A percentile compares a stretch with the other conserved stretches of the same genome.
These are phyloP conservation scores for Drosophila asahinai DNA, from an alignment of 1,140 invertebrate species.

Conservation along the genomic window DNA sequence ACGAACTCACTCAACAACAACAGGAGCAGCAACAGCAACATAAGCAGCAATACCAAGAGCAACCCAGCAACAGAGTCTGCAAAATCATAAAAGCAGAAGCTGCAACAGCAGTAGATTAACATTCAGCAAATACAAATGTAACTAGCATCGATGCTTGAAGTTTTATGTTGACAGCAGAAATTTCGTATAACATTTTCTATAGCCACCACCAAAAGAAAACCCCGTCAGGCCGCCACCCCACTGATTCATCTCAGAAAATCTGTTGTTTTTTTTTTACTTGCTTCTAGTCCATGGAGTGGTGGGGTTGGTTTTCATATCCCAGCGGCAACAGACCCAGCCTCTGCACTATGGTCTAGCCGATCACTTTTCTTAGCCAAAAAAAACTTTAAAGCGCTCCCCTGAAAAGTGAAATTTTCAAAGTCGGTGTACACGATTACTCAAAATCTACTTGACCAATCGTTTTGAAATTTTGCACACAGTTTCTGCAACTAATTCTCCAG, in stretches of 20 bases:
- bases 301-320: constrained; percentile 59
- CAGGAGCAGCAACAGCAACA: constrained; percentile 14
- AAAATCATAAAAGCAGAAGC: constrained; percentile 9
- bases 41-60: background rate
- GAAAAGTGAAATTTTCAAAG: too few relatives aligned
- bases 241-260: constrained; percentile 53
- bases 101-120: constrained; percentile 12
- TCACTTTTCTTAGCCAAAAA: too few relatives aligned
- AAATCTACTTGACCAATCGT: too few relatives aligned
- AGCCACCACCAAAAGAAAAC: constrained; percentile 55
- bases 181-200: constrained; percentile 56
- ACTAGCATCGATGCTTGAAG: background rate
- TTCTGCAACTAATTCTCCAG: too few relatives aligned
- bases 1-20: constrained; percentile 57
- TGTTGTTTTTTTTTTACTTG: constrained; percentile 32
- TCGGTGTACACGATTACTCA: too few relatives aligned
- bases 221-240: constrained; percentile 38
- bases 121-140: background rate
- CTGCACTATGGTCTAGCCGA: background rate
- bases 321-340: constrained; percentile 41
- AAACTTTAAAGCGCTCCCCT: too few relatives aligned
- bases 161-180: constrained; percentile 61
- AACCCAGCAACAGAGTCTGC: constrained; percentile 6
- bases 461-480: too few relatives aligned
- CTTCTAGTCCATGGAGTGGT: constrained; percentile 2